Conservation (phyloP, 2,888 invertebrate species). For the Linnaemya tessellans region DNA sequence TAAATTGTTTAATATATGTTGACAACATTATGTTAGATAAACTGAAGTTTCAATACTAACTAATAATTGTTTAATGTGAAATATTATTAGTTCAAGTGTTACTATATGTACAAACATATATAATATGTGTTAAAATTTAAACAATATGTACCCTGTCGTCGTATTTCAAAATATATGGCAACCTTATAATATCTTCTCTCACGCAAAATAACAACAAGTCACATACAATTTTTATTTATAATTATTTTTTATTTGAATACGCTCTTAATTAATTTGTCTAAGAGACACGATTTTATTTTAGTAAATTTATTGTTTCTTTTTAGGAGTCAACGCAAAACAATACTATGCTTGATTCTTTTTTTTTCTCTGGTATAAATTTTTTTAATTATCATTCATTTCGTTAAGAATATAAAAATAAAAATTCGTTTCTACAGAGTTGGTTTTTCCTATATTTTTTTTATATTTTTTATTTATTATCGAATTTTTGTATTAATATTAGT, state of each 20-base stretch:
- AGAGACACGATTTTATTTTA: slow-evolving; percentile 17
- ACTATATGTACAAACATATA: too few species aligned
- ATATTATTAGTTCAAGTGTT: too few species aligned
- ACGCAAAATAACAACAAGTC: not conserved
- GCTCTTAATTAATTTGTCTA: not conserved
- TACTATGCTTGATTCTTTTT: not conserved
- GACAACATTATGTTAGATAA: too few species aligned
- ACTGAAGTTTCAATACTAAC: too few species aligned
- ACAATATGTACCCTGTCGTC: not conserved
- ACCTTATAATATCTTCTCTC: slow-evolving; percentile 18
- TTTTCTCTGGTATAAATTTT: not conserved
- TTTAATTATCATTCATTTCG: slow-evolving; percentile 25
- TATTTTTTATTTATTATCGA: slow-evolving; percentile 47
- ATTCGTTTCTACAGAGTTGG: slow-evolving; percentile 42
- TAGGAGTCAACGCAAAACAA: not conserved
- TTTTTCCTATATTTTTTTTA: slow-evolving; percentile 3
- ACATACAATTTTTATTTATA: not conserved
- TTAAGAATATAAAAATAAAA: slow-evolving; percentile 32
- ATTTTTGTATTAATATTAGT: slow-evolving; percentile 22
- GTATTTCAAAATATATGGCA: slow-evolving; percentile 2
- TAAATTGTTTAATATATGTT: too few species aligned
- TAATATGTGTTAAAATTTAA: not conserved
- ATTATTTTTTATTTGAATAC: not conserved
- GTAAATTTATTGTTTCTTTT: not conserved
- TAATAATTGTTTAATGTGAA: too few species aligned